Base-by-base conservation (phyloP, 2,888 invertebrate species). In the Subacronicta megacephala region DNA sequence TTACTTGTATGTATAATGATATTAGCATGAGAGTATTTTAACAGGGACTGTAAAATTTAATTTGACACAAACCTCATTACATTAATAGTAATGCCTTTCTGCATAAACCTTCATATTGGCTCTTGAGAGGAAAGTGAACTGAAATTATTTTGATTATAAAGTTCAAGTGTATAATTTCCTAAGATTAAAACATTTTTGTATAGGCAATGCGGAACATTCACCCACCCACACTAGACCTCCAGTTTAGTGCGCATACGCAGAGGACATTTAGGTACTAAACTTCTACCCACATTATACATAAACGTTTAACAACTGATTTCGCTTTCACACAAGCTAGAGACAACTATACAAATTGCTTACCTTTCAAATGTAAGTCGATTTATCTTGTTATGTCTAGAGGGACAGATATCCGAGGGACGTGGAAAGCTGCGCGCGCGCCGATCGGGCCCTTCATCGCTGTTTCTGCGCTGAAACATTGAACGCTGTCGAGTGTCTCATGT, bases 311-410 rank as follows among this genome's bases (percentile, higher is more conserved):
- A 74, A 74, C 53, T 54, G 56, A 62, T 69, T 84, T 84, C 75
- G 77, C 85, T 85, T 83, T 84, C 85, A 76, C 78, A 60, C 56
- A 66, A 68, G 57, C 63, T 65, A 60, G 57, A 77, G 78, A 77
- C 78, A 75, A 81, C 76, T 78, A 73, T 78, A 87, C 89, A 90
- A 90, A 89, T 90, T 88, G 85, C 85, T 86, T 84, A 81, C 89
- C 87, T 89, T 89, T 86, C 87, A 82, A 90, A 87, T 82, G 78
- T 76, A 76, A 81, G 64, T 77, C 83, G 74, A 88, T 90, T 88
- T 86, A 84, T 88, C 87, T 86, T 82, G 82, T 83, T 81, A 80
- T 78, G 82, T 80, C 68, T 76, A 43, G 58, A 73, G 77, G 80
- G 83, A 87, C 84, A 82, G 84, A 80, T 81, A 80, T 79, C 72